Evolutionary conservation across 2,888 invertebrate species (phyloP).

Genomic region (Lycophotia porphyrea): DNA sequence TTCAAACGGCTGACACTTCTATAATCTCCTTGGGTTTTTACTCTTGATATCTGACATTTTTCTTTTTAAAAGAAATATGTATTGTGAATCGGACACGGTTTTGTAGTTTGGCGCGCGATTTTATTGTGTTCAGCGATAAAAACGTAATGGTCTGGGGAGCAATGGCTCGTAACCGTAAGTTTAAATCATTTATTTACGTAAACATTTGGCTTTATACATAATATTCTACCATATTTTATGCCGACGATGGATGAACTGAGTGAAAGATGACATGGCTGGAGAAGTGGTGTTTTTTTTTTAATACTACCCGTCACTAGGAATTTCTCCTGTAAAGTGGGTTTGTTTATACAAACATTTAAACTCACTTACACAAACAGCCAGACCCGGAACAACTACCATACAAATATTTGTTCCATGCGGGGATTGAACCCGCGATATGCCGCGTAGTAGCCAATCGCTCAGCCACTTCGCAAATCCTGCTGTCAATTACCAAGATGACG

Average conservation of each 20-base stretch:
- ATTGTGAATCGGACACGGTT: slow-evolving; percentile 14
- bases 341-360: not conserved
- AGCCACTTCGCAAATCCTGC: not conserved
- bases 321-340: not conserved
- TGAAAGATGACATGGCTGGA: not conserved
- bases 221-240: not conserved
- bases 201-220: not conserved
- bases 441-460: not conserved
- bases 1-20: slow-evolving; percentile 44
- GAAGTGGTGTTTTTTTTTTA: not conserved
- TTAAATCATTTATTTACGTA: not conserved
- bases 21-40: slow-evolving; percentile 41
- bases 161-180: not conserved
- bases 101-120: not conserved
- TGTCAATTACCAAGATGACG: not conserved
- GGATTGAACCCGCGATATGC: not conserved
- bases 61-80: slow-evolving; percentile 34
- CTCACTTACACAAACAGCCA: not conserved
- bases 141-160: not conserved
- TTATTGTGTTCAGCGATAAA: slow-evolving; percentile 19
- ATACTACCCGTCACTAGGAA: not conserved
- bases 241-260: not conserved
- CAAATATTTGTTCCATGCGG: not conserved
- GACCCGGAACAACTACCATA: not conserved
- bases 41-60: slow-evolving; percentile 37